Conservation (phyloP, 2,888 invertebrate genomes). For the Palloptera scutellata region DNA sequence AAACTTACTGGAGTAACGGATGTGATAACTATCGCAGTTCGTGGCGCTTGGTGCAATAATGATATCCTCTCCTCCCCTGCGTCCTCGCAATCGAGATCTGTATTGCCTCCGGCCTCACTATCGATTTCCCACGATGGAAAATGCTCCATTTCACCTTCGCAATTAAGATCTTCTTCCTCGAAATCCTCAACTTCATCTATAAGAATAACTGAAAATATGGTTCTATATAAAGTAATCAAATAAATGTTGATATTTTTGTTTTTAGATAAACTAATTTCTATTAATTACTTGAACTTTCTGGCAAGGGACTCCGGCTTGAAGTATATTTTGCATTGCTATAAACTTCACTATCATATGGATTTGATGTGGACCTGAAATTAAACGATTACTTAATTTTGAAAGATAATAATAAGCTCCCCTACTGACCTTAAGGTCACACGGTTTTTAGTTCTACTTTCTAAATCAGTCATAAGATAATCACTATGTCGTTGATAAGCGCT, state of each 20-base stretch:
- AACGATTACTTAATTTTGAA: not conserved
- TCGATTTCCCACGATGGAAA: constrained; percentile 65
- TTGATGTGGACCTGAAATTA: constrained; percentile 64
- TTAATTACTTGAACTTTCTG: constrained; percentile 72
- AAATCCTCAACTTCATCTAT: constrained; percentile 65
- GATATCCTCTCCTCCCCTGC: constrained; percentile 64
- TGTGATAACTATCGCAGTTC: constrained; percentile 66
- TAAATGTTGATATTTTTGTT: not conserved
- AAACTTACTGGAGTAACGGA: constrained; percentile 64
- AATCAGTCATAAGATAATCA: constrained; percentile 68
- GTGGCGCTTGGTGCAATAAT: constrained; percentile 66
- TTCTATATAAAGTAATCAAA: constrained; percentile 11
- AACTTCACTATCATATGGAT: constrained; percentile 46
- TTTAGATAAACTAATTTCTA: not conserved
- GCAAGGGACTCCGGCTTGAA: constrained; percentile 67
- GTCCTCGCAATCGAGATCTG: constrained; percentile 65
- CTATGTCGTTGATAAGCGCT: constrained; percentile 47
- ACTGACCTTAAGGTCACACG: constrained; percentile 82
- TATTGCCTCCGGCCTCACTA: constrained; percentile 63
- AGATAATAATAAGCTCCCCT: not conserved
- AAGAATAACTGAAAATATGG: constrained; percentile 59
- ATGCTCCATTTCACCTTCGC: constrained; percentile 64
- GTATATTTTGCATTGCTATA: constrained; percentile 37
- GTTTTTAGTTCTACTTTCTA: constrained; percentile 82
- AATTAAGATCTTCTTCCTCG: constrained; percentile 64